Evolutionary conservation across 2,888 invertebrate species (phyloP).

Genomic region (Agonopterix heracliana): DNA sequence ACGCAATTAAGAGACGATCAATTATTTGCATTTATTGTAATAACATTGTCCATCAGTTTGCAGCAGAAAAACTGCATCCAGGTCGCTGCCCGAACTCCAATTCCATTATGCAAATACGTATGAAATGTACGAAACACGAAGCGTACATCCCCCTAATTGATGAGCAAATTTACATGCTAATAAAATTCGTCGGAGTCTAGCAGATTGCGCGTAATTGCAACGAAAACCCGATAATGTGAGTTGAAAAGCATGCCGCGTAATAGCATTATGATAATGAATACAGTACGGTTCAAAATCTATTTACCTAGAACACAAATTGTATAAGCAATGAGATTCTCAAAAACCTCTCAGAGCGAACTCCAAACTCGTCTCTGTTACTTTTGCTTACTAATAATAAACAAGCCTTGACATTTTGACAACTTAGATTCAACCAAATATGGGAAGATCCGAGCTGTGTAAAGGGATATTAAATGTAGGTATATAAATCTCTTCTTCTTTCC

Average conservation of each 20-base stretch:
- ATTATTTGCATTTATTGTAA: too few relatives aligned
- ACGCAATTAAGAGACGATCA: too few relatives aligned
- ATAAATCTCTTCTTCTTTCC: too few relatives aligned
- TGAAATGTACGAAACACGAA: slow-evolving; percentile 31
- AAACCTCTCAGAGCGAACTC: too few relatives aligned
- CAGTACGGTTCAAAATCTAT: background rate
- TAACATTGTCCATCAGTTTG: background rate
- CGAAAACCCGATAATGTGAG: slow-evolving; percentile 26
- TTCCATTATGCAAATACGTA: slow-evolving; percentile 50
- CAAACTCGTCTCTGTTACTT: too few relatives aligned
- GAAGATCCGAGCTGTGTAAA: too few relatives aligned
- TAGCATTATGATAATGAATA: slow-evolving; percentile 5
- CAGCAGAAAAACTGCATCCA: slow-evolving; percentile 5
- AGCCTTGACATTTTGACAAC: too few relatives aligned
- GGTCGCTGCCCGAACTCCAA: slow-evolving; percentile 25
- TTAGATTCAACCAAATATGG: too few relatives aligned
- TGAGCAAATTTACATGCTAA: slow-evolving; percentile 62
- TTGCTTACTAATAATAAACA: too few relatives aligned
- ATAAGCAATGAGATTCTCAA: too few relatives aligned
- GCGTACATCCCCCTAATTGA: slow-evolving; percentile 39
- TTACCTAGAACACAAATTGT: too few relatives aligned
- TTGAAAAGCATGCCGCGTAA: slow-evolving; percentile 1
- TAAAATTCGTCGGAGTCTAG: slow-evolving; percentile 37
- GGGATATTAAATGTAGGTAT: too few relatives aligned
- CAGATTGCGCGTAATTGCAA: slow-evolving; percentile 37